A percentile compares a stretch with the other conserved stretches of the same genome.
Conservation (phyloP, 1,140 invertebrate species). For the Drosophila mauritiana region DNA sequence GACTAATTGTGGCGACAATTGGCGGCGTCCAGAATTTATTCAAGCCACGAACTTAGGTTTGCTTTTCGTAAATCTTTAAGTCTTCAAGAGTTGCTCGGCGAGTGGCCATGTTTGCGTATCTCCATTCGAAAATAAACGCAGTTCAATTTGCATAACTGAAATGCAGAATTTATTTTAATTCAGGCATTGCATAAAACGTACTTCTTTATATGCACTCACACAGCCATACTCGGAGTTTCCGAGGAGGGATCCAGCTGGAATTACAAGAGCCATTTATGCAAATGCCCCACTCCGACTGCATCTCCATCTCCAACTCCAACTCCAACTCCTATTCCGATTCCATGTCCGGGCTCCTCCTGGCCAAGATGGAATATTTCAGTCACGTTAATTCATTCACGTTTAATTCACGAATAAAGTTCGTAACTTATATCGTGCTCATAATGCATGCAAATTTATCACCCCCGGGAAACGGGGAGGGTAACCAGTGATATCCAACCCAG, state of each 20-base stretch:
- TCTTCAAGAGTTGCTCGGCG: constrained; percentile 1
- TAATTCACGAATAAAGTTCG: constrained; percentile 73
- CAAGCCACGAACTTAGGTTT: constrained; percentile 14
- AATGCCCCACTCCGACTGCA: constrained; percentile 34
- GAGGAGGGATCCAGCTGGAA: constrained; percentile 36
- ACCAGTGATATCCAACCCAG: neutral
- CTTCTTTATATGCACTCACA: constrained; percentile 63
- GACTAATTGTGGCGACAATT: constrained; percentile 56
- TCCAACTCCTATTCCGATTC: neutral
- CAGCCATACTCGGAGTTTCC: neutral
- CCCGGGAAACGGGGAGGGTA: neutral
- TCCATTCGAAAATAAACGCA: constrained; percentile 40
- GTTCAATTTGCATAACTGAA: constrained; percentile 62
- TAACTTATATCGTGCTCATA: constrained; percentile 77
- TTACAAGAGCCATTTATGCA: constrained; percentile 64
- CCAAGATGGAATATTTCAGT: constrained; percentile 78
- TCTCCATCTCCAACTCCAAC: neutral
- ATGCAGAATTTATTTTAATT: constrained; percentile 76
- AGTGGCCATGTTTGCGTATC: constrained; percentile 23
- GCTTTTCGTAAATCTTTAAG: constrained; percentile 6
- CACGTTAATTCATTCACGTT: constrained; percentile 78
- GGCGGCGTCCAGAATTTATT: constrained; percentile 40
- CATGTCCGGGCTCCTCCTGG: constrained; percentile 13
- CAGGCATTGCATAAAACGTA: constrained; percentile 68
- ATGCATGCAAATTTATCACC: constrained; percentile 75